phyloP scores from a whole-genome alignment of 2,797 vertebrate genomes.

The Sebastes miniatus region DNA sequence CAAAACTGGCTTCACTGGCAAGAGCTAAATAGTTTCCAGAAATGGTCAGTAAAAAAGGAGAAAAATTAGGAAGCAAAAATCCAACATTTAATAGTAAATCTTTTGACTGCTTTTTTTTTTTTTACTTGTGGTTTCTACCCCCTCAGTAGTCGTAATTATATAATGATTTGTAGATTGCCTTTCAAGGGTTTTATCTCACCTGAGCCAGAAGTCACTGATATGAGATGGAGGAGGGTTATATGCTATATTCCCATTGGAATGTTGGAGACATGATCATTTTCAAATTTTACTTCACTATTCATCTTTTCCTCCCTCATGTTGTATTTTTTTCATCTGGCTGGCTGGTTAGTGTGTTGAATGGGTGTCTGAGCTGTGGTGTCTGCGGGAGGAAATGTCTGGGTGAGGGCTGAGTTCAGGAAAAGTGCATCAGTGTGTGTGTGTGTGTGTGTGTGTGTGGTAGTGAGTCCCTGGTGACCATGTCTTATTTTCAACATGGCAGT shows the following conservation, averaged over 20 bases:
- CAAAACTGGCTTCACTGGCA: constrained; percentile 68
- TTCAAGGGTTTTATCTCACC: constrained; percentile 72
- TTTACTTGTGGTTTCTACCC: constrained; percentile 56
- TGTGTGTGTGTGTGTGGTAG: neutral
- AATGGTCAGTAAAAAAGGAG: constrained; percentile 40
- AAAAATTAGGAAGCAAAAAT: constrained; percentile 6
- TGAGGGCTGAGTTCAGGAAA: constrained; percentile 67
- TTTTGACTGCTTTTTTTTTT: constrained; percentile 33
- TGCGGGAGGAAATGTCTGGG: constrained; percentile 49
- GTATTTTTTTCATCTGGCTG: constrained; percentile 44
- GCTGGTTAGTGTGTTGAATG: constrained; percentile 51
- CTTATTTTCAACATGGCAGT: constrained; percentile 47
- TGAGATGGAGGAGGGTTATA: constrained; percentile 47
- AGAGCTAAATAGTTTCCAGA: constrained; percentile 70
- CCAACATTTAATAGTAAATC: constrained; percentile 58
- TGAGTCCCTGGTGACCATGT: constrained; percentile 25
- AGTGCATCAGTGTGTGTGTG: constrained; percentile 52
- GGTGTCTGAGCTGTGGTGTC: constrained; percentile 41
- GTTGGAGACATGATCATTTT: constrained; percentile 66
- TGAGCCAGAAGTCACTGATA: constrained; percentile 75
- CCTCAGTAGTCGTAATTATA: constrained; percentile 67
- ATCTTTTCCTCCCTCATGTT: constrained; percentile 68
- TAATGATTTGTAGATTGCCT: constrained; percentile 75
- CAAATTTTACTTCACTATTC: constrained; percentile 55
- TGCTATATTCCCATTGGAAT: constrained; percentile 70